Base-by-base conservation (phyloP, 2,113 vertebrate species). In the Orientallactaga bullata region DNA sequence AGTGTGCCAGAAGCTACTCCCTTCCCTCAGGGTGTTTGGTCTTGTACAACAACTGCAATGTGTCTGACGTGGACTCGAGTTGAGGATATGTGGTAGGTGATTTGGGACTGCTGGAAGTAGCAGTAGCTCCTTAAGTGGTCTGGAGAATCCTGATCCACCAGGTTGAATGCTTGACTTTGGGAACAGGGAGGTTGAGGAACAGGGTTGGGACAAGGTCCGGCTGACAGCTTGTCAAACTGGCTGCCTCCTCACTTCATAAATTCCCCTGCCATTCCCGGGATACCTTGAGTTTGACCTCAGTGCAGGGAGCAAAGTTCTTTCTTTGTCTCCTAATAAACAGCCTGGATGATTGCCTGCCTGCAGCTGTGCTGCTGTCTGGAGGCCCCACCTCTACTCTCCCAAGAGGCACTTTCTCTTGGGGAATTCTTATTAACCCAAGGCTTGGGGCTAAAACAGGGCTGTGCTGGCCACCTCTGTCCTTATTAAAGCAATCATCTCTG, bases 241-340 rank as follows among this genome's bases (percentile, higher is more conserved):
- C 93, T 94, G 77, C 73, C 95, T 93, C 92, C 89, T 95, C 95
- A 94, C 94, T 92, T 95, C 95, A 96, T 97, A 96, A 97, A 97
- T 95, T 95, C 95, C 91, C 93, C 66, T 80, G 93, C 58, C 90
- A 74, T 94, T 97, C 94, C 91, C 0, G 42, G 97, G 95, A 95
- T 95, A 97, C 95, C 96, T 97, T 91, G 95, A 95, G 95, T 96
- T 93, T 98, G 97, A 97, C 97, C 97, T 95, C 79, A 2, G 71
- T 3, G 68, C 92, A 85, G 51, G 65, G 96, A 97, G 92, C 94
- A 94, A 88, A 96, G 93, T 86, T 92, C 95, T 95, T 96, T 95
- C 97, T 97, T 97, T 97, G 96, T 97, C 94, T 95, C 94, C 94
- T 96, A 97, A 96, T 97, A 97, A 97, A 95, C 93, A 96, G 93